phyloP scores from a whole-genome alignment of 2,113 vertebrate genomes.

The Phycodurus eques region DNA sequence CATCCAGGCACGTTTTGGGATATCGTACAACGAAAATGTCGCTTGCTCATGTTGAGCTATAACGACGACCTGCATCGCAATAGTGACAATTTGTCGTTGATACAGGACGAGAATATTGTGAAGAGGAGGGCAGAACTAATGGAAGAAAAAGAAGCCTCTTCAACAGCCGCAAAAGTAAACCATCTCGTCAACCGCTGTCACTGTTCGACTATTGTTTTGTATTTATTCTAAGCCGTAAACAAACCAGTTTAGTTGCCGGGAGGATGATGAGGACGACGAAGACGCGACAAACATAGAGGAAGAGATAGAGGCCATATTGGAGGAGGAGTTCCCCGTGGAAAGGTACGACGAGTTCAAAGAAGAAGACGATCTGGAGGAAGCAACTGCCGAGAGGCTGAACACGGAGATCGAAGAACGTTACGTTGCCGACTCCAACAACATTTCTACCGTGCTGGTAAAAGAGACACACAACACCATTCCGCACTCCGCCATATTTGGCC shows the following conservation, averaged over 20 bases:
- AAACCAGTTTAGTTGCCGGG: constrained; percentile 34
- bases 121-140: constrained; percentile 85
- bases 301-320: constrained; percentile 77
- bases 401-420: constrained; percentile 80
- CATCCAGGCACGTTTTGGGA: no score
- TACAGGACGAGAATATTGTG: constrained; percentile 77
- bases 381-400: constrained; percentile 75
- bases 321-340: constrained; percentile 81
- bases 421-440: constrained; percentile 67
- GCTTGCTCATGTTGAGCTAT: no score
- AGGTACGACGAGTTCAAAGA: constrained; percentile 67
- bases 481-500: neutral
- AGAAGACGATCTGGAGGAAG: constrained; percentile 77
- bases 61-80: neutral
- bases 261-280: constrained; percentile 56
- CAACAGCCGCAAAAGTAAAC: constrained; percentile 15
- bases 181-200: neutral
- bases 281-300: constrained; percentile 63
- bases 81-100: neutral
- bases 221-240: constrained; percentile 1
- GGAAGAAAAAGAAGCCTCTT: constrained; percentile 54
- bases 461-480: neutral
- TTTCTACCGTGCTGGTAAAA: constrained; percentile 73
- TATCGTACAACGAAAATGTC: no score
- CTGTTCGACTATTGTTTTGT: neutral